Percentiles rank a stretch among this genome's conserved stretches.
phyloP scores from a whole-genome alignment of 2,888 invertebrate genomes.

The Poecilus cupreus region DNA sequence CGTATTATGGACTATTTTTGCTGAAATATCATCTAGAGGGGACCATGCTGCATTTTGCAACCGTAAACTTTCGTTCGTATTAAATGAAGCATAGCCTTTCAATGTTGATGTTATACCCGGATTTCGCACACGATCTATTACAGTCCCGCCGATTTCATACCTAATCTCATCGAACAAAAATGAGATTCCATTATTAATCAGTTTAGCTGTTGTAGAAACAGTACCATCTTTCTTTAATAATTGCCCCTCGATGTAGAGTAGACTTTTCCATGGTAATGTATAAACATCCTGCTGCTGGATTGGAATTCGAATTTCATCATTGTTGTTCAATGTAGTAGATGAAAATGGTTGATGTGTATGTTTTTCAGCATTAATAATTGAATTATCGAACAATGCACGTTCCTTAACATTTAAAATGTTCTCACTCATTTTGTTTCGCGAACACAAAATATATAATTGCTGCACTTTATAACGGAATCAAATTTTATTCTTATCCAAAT shows the following conservation, averaged over 20 bases:
- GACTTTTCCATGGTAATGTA: slow-evolving; percentile 63
- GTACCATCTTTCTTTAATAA: neutral
- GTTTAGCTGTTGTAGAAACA: neutral
- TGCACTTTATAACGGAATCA: neutral
- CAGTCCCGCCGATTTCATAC: slow-evolving; percentile 68
- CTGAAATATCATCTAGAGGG: slow-evolving; percentile 46
- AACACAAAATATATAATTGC: neutral
- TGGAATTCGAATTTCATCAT: slow-evolving; percentile 66
- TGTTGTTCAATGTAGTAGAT: slow-evolving; percentile 62
- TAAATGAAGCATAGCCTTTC: slow-evolving; percentile 68
- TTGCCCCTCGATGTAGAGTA: slow-evolving; percentile 63
- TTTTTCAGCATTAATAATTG: slow-evolving; percentile 56
- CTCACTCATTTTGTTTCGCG: slow-evolving; percentile 42
- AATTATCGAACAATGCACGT: slow-evolving; percentile 61
- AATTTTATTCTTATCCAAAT: slow-evolving; percentile 18
- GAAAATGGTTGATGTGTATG: slow-evolving; percentile 65
- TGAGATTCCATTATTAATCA: slow-evolving; percentile 60
- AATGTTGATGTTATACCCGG: slow-evolving; percentile 67
- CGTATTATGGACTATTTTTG: slow-evolving; percentile 43
- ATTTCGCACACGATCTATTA: slow-evolving; percentile 67
- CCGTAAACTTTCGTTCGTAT: slow-evolving; percentile 62
- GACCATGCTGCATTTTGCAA: slow-evolving; percentile 65
- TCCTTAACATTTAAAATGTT: slow-evolving; percentile 60
- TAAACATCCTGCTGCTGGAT: slow-evolving; percentile 64
- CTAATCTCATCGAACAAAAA: slow-evolving; percentile 67